These are phyloP conservation scores for Typhlichthys eigenmanni DNA, from an alignment of 2,797 vertebrate species.

Conservation along the genomic window DNA sequence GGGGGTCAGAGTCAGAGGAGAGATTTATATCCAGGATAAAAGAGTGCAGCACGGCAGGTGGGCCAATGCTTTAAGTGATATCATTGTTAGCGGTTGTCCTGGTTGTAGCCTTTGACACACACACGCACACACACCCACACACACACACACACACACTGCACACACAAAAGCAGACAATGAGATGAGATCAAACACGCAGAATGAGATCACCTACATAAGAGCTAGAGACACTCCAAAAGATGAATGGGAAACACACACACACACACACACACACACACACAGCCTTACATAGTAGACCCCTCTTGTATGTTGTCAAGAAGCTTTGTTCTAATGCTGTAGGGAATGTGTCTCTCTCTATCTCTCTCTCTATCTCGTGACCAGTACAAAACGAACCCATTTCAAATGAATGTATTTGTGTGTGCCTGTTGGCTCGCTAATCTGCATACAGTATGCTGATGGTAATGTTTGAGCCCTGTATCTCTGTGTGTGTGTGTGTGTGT, in stretches of 20 bases:
- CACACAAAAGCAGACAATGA: neutral
- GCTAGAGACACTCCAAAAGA: no score
- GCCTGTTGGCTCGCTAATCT: neutral
- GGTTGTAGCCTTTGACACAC: constrained; percentile 34
- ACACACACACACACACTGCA: constrained; percentile 1
- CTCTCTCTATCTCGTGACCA: constrained; percentile 31
- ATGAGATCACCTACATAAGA: no score
- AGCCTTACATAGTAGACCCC: constrained; percentile 10
- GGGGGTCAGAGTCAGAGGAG: neutral
- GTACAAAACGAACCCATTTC: neutral
- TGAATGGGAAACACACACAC: no score
- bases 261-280: neutral
- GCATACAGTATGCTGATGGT: neutral
- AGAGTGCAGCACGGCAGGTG: neutral
- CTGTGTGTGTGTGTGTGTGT: constrained; percentile 21
- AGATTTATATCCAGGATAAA: neutral
- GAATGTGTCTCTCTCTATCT: constrained; percentile 22
- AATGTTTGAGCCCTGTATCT: neutral
- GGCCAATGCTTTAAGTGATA: constrained; percentile 56
- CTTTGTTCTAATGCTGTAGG: constrained; percentile 53
- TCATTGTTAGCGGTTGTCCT: constrained; percentile 60
- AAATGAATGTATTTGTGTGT: neutral
- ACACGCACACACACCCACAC: neutral
- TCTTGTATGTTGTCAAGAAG: constrained; percentile 30
- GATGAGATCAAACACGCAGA: no score